A percentile compares a stretch with the other conserved stretches of the same genome.
phyloP scores from a whole-genome alignment of 2,888 invertebrate genomes.

The Drosophila cyrtoloma region DNA sequence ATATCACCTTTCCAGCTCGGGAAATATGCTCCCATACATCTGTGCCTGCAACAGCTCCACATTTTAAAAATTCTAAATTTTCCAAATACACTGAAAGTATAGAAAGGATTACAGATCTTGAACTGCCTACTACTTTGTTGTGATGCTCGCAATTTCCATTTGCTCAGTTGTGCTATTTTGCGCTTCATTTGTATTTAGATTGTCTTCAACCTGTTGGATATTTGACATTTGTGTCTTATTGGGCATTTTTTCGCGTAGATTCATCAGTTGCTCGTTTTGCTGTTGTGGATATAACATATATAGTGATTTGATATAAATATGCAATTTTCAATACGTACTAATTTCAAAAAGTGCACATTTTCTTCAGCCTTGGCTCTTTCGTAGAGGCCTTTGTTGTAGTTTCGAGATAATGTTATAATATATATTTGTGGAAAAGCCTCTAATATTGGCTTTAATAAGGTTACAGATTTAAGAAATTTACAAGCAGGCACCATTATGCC shows the following conservation, averaged over 20 bases:
- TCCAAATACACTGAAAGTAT: not conserved
- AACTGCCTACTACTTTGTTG: slow-evolving; percentile 12
- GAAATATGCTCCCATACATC: slow-evolving; percentile 1
- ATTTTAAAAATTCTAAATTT: slow-evolving; percentile 16
- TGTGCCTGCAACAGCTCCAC: slow-evolving; percentile 32
- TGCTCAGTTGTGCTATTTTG: not conserved
- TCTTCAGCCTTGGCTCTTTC: slow-evolving; percentile 59
- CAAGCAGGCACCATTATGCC: slow-evolving; percentile 12
- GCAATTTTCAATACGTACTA: slow-evolving; percentile 39
- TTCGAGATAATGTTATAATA: slow-evolving; percentile 1
- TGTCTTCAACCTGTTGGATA: not conserved
- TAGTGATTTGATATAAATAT: not conserved
- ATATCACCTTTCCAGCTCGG: not conserved
- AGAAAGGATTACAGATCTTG: not conserved
- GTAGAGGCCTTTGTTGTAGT: slow-evolving; percentile 21
- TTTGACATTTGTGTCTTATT: not conserved
- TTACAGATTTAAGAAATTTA: slow-evolving; percentile 3
- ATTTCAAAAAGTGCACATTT: slow-evolving; percentile 58
- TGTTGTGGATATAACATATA: not conserved
- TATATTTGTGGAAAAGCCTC: not conserved
- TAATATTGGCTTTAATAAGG: slow-evolving; percentile 1
- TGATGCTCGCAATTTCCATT: slow-evolving; percentile 1
- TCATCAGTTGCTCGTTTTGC: slow-evolving; percentile 64
- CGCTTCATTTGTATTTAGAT: not conserved
- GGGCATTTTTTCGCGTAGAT: slow-evolving; percentile 31